These are phyloP conservation scores for Leuciscus waleckii DNA, from an alignment of 2,797 vertebrate species.

Conservation along the genomic window DNA sequence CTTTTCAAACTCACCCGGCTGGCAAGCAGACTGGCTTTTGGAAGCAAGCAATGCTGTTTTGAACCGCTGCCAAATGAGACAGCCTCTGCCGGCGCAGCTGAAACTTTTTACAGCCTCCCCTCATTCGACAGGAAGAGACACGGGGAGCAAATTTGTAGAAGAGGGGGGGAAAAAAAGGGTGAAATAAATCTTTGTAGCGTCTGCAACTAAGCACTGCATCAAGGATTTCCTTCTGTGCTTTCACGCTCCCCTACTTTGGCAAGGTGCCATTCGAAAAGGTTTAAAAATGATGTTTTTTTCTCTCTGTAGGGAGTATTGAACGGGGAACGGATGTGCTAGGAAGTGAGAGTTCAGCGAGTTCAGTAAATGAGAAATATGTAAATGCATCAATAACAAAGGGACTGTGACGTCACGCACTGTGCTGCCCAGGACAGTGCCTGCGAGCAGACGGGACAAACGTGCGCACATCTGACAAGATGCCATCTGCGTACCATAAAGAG, in stretches of 20 bases:
- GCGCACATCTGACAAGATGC: constrained; percentile 13
- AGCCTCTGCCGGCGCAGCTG: constrained; percentile 74
- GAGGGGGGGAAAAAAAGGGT: constrained; percentile 60
- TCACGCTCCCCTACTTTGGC: constrained; percentile 21
- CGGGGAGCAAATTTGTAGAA: constrained; percentile 62
- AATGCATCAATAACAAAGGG: constrained; percentile 84
- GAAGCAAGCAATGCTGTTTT: constrained; percentile 69
- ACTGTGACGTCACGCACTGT: constrained; percentile 78
- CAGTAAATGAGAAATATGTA: constrained; percentile 71
- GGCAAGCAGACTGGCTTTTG: constrained; percentile 52
- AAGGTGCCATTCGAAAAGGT: constrained; percentile 7
- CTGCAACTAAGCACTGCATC: constrained; percentile 36
- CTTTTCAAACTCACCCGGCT: constrained; percentile 56
- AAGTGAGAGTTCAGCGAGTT: constrained; percentile 45
- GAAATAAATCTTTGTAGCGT: constrained; percentile 45
- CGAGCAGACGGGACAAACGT: constrained; percentile 65
- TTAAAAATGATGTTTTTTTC: constrained; percentile 38
- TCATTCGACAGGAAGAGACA: constrained; percentile 77
- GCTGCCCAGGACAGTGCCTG: constrained; percentile 79
- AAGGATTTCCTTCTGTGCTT: constrained; percentile 42
- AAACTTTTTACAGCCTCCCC: constrained; percentile 79
- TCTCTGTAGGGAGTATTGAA: constrained; percentile 13
- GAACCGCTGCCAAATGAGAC: constrained; percentile 80
- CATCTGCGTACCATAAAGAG: neutral
- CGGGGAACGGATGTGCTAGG: constrained; percentile 36